These are phyloP conservation scores for Anhinga rufa DNA, from an alignment of 2,113 vertebrate species.

Conservation along the genomic window DNA sequence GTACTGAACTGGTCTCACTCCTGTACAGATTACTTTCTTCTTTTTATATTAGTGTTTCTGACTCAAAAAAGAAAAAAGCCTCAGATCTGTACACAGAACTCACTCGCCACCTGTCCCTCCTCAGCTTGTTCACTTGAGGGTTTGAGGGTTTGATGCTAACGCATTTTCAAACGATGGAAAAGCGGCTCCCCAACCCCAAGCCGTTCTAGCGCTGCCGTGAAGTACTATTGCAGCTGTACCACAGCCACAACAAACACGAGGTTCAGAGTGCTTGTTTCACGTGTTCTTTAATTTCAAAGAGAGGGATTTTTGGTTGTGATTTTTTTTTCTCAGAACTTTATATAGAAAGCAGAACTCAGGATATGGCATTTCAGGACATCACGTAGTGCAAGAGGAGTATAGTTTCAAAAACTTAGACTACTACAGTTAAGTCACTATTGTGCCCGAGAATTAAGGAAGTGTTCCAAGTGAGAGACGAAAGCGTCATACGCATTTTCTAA, in stretches of 20 bases:
- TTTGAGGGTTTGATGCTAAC: neutral
- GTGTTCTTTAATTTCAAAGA: neutral
- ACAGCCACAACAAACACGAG: neutral
- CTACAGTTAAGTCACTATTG: neutral
- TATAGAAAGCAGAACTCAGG: neutral
- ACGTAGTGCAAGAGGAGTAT: neutral
- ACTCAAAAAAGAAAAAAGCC: neutral
- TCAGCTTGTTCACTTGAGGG: neutral
- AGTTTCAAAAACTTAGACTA: neutral
- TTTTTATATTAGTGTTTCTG: neutral
- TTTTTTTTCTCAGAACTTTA: neutral
- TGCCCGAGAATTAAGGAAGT: neutral
- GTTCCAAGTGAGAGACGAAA: neutral
- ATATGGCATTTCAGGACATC: neutral
- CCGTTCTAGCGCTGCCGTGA: neutral
- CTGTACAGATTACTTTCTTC: neutral
- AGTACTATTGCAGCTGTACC: neutral
- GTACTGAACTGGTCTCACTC: neutral
- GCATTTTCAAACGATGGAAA: neutral
- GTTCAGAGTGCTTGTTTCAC: neutral
- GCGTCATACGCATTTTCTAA: neutral
- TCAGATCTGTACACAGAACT: neutral
- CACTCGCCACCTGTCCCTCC: neutral
- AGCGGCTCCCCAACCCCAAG: neutral
- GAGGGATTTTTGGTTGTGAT: neutral